These are phyloP conservation scores for Quadriops clusia DNA, from an alignment of 2,888 invertebrate species.

Conservation along the genomic window DNA sequence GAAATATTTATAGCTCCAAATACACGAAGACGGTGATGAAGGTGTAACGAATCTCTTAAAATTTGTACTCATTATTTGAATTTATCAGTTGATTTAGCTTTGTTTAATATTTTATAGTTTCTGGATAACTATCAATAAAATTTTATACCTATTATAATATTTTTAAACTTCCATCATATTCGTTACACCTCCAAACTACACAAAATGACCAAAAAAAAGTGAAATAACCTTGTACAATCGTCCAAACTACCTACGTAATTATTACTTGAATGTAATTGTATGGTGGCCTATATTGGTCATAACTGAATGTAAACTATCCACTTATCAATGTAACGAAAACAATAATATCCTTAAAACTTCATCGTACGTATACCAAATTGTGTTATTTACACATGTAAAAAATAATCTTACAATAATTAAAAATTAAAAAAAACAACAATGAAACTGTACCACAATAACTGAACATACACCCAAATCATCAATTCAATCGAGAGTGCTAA, in stretches of 20 bases:
- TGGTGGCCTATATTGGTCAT: too few relatives aligned
- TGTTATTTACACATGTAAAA: constrained; percentile 30
- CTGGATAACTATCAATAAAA: too few relatives aligned
- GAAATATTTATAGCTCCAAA: constrained; percentile 18
- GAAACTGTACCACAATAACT: constrained; percentile 21
- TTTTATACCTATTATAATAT: too few relatives aligned
- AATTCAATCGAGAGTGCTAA: constrained; percentile 8
- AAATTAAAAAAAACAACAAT: constrained; percentile 27
- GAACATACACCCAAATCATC: constrained; percentile 18
- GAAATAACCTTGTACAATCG: too few relatives aligned
- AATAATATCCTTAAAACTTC: constrained; percentile 37
- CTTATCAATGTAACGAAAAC: constrained; percentile 32
- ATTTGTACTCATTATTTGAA: too few relatives aligned
- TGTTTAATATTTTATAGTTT: too few relatives aligned
- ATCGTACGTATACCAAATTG: constrained; percentile 38
- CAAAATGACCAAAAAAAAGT: constrained; percentile 10
- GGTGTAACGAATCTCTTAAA: too few relatives aligned
- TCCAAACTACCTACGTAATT: too few relatives aligned
- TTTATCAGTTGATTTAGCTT: too few relatives aligned
- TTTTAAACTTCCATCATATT: too few relatives aligned
- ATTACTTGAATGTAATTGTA: constrained; percentile 15
- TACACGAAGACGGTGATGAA: too few relatives aligned
- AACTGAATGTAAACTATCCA: constrained; percentile 19
- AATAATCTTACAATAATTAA: constrained; percentile 20
- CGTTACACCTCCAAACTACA: constrained; percentile 10